Conservation (phyloP, 2,797 vertebrate genomes). For the Mergus octosetaceus region DNA sequence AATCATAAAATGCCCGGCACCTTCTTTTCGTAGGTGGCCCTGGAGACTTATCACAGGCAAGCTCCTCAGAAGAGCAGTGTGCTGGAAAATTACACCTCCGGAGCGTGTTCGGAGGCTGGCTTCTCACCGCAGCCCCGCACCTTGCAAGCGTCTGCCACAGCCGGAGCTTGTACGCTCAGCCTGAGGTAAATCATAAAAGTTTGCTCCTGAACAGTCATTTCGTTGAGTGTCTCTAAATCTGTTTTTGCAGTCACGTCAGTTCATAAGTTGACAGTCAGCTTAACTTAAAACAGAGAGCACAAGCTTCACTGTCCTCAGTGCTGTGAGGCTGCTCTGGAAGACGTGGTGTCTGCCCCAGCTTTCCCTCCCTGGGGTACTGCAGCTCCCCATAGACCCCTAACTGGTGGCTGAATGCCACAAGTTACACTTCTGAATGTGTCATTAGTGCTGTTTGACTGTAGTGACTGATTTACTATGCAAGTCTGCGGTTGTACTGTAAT, state of each 20-base stretch:
- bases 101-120: neutral
- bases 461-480: neutral
- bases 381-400: neutral
- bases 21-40: neutral
- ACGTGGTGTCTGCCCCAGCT: neutral
- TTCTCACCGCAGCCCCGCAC: neutral
- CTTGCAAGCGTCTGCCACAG: neutral
- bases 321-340: neutral
- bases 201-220: neutral
- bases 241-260: neutral
- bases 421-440: neutral
- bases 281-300: neutral
- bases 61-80: neutral
- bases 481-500: neutral
- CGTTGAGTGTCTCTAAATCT: neutral
- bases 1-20: neutral
- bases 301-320: neutral
- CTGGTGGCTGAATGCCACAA: neutral
- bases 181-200: neutral
- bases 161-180: neutral
- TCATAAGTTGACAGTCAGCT: neutral
- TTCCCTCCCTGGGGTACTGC: neutral
- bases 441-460: neutral
- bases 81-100: neutral
- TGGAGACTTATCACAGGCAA: neutral